Evolutionary conservation across 2,888 invertebrate species (phyloP).

Genomic region (Nemoura dubitans): DNA sequence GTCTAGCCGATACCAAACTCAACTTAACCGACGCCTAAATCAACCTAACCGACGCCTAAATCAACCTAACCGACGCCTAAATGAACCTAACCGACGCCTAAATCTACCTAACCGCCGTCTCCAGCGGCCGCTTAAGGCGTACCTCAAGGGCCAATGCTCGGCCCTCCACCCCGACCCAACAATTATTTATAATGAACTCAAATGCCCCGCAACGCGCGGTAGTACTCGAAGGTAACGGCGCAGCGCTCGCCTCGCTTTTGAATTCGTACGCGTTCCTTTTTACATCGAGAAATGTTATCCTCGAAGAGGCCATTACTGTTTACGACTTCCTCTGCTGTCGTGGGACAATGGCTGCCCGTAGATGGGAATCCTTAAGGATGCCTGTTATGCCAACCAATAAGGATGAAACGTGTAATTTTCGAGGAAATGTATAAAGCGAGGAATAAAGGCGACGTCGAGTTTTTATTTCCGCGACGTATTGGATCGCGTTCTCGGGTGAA

Average conservation of each 20-base stretch:
- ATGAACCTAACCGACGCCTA: too few species aligned
- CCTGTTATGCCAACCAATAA: too few species aligned
- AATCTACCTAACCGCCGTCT: too few species aligned
- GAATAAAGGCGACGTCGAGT: not conserved
- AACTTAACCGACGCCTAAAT: too few species aligned
- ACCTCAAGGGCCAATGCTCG: not conserved
- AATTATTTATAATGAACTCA: constrained; percentile 1
- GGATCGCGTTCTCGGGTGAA: too few species aligned
- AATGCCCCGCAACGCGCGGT: not conserved
- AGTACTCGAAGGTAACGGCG: not conserved
- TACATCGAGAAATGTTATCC: not conserved
- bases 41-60: too few species aligned
- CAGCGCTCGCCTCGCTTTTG: not conserved
- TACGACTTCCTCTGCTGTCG: not conserved
- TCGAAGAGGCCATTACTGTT: not conserved
- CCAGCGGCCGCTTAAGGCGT: too few species aligned
- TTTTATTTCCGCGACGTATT: too few species aligned
- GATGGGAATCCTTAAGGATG: too few species aligned
- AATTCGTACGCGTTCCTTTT: not conserved
- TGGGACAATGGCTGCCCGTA: not conserved
- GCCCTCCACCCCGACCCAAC: not conserved
- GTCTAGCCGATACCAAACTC: too few species aligned
- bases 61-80: too few species aligned
- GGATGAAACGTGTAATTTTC: not conserved
- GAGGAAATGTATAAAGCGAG: not conserved